Percentiles rank a stretch among this genome's conserved stretches.
Conservation (phyloP, 2,888 invertebrate species). For the Slavum lentiscoides region DNA sequence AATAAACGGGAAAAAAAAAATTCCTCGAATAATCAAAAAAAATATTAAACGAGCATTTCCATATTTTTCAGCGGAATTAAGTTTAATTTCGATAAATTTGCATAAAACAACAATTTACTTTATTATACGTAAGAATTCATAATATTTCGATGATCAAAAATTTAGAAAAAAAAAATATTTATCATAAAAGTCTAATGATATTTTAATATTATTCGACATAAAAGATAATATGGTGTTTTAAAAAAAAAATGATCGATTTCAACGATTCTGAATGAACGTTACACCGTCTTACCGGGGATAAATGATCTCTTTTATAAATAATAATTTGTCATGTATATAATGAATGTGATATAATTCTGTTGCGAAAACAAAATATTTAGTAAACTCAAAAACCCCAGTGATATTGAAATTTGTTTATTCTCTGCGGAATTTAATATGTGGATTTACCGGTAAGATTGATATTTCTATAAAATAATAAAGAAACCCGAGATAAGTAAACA, state of each 20-base stretch:
- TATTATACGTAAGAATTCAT: too few species aligned
- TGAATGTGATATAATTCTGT: background rate
- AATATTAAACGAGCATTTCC: too few species aligned
- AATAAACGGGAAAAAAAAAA: too few species aligned
- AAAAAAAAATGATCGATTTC: background rate
- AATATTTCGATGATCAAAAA: too few species aligned
- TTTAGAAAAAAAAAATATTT: too few species aligned
- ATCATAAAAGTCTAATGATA: too few species aligned
- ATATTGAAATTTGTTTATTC: background rate
- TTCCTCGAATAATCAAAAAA: too few species aligned
- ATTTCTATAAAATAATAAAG: constrained; percentile 1
- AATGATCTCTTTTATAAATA: background rate
- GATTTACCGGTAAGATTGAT: background rate
- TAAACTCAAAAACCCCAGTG: background rate
- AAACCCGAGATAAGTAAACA: background rate
- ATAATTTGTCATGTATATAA: background rate
- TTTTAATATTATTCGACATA: too few species aligned
- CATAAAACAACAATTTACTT: too few species aligned
- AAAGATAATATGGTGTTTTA: too few species aligned
- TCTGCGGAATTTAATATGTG: background rate
- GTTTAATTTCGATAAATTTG: too few species aligned
- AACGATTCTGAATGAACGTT: background rate
- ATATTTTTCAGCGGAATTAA: too few species aligned
- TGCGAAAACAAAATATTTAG: background rate
- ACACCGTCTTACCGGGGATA: background rate